Evolutionary conservation across 2,888 invertebrate genomes (phyloP).

Genomic region (Hypercompe scribonia): DNA sequence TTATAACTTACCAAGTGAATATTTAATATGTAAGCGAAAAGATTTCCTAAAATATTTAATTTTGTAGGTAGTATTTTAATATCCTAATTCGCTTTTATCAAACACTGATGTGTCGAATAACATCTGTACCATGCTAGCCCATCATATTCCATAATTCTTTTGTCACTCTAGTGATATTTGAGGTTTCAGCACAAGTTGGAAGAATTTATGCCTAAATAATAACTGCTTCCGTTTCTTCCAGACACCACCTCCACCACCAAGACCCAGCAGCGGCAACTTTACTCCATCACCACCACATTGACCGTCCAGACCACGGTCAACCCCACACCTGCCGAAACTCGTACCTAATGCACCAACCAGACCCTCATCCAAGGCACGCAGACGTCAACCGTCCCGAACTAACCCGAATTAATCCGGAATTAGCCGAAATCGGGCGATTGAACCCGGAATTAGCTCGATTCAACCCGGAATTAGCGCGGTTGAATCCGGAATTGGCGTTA

Average conservation of each 20-base stretch:
- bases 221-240: conserved; percentile 40
- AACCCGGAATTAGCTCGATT: conserved; percentile 57
- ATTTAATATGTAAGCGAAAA: too few species aligned
- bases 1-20: too few species aligned
- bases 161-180: too few species aligned
- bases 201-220: too few species aligned
- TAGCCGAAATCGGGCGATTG: conserved; percentile 43
- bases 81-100: not conserved
- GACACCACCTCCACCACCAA: conserved; percentile 78
- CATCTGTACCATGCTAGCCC: too few species aligned
- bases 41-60: too few species aligned
- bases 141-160: too few species aligned
- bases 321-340: conserved; percentile 73
- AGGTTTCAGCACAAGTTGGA: too few species aligned
- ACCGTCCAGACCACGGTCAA: conserved; percentile 67
- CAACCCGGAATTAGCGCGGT: conserved; percentile 50
- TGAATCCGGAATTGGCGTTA: conserved; percentile 59
- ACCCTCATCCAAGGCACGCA: conserved; percentile 45
- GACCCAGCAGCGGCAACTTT: conserved; percentile 81
- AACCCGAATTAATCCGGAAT: conserved; percentile 51
- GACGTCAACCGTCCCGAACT: conserved; percentile 46
- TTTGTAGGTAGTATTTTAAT: not conserved
- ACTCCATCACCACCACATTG: conserved; percentile 79
- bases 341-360: conserved; percentile 60
- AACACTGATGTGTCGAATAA: too few species aligned